phyloP scores from a whole-genome alignment of 2,888 invertebrate species.

The Netelia melanura region DNA sequence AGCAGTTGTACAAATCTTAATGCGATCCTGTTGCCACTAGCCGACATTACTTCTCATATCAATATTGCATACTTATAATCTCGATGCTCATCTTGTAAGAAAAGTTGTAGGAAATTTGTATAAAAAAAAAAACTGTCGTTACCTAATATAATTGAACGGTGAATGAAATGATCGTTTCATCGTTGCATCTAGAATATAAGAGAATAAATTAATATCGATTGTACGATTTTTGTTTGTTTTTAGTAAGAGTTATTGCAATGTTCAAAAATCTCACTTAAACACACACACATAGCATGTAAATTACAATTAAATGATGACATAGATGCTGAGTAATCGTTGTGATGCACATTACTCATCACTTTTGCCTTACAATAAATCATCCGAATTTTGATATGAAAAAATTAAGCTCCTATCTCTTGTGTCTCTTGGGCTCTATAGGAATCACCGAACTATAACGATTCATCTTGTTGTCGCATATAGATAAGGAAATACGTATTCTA shows the following conservation, averaged over 20 bases:
- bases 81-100: constrained; percentile 57
- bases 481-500: constrained; percentile 12
- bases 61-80: constrained; percentile 47
- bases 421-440: background rate
- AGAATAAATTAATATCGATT: constrained; percentile 61
- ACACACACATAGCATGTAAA: constrained; percentile 39
- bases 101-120: constrained; percentile 72
- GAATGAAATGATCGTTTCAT: constrained; percentile 50
- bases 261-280: constrained; percentile 59
- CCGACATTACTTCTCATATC: constrained; percentile 34
- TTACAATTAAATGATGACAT: constrained; percentile 59
- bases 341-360: constrained; percentile 73
- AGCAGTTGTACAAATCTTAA: background rate
- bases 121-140: constrained; percentile 73
- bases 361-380: constrained; percentile 78
- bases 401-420: constrained; percentile 41
- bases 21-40: constrained; percentile 9
- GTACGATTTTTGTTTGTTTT: constrained; percentile 42
- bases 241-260: constrained; percentile 69
- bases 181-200: constrained; percentile 63
- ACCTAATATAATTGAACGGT: constrained; percentile 73
- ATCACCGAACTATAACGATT: no score
- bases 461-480: background rate
- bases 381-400: constrained; percentile 75
- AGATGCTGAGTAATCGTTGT: constrained; percentile 64